Evolutionary conservation across 2,888 invertebrate species (phyloP), one percentile per base, ranked within the genome.

Genomic region (Notocelia uddmanniana): DNA sequence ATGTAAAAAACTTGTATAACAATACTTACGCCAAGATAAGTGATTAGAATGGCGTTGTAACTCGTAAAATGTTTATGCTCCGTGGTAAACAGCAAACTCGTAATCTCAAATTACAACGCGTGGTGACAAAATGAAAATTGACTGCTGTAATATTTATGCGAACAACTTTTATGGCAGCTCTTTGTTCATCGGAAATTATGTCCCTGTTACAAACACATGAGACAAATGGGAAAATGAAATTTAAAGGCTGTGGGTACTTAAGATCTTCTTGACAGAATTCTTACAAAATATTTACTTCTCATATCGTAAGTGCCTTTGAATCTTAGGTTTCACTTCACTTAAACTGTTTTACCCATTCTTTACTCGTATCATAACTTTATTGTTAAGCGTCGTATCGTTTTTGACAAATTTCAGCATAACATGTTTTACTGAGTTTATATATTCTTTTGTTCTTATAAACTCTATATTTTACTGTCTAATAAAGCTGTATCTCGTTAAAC

Each of bases 61-160:
- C 52, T 64, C 64, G 34, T 64, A 64, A 64, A 64, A 64, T 37
- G n/a, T 64, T 64, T 63, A 63, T 63, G 34, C 13, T 50, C 15
- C 6, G 34, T 34, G 52, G 64, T 54, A 64, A 64, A 64, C 21
- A 34, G 23, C n/a, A 23, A 34, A 31, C 10, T 64, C 64, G 54
- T 64, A 23, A 64, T 37, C n/a, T 37, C 21, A 54, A 54, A 37
- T 54, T 54, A 54, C 37, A 37, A 34, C 52, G 52, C 52, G 52
- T 64, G 52, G 21, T 64, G 37, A 64, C 37, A 64, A 18, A 50
- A 64, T 64, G 63, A 64, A 52, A 52, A 64, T 54, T 64, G 52
- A 52, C 63, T 63, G 34, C 10, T 64, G 34, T 21, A 54, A 54
- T 64, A 54, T 64, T 54, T 64, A 64, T 37, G 23, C 15, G 21